phyloP scores from a whole-genome alignment of 2,888 invertebrate genomes.

The Bursaphelenchus okinawaensis region DNA sequence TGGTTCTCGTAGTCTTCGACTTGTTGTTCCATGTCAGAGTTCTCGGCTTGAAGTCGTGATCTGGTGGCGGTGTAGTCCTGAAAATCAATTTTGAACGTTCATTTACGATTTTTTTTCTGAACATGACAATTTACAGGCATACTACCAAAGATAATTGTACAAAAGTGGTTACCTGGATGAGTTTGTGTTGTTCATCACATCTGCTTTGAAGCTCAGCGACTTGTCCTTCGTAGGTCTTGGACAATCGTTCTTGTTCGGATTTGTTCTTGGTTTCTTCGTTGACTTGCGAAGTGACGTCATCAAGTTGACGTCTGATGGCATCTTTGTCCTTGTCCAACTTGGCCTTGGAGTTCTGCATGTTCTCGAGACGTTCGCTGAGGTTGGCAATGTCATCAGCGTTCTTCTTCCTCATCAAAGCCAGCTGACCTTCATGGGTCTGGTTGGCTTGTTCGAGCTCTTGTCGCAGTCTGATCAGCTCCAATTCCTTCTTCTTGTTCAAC shows the following conservation, averaged over 20 bases:
- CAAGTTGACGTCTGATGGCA: conserved; percentile 45
- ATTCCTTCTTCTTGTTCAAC: conserved; percentile 99
- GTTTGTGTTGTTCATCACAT: conserved; percentile 86
- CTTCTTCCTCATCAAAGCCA: conserved; percentile 96
- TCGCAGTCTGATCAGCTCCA: conserved; percentile 94
- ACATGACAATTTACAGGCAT: background rate
- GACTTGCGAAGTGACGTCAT: conserved; percentile 46
- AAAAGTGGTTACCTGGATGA: conserved; percentile 73
- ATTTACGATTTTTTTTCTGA: background rate
- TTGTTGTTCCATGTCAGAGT: conserved; percentile 89
- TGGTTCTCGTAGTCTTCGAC: conserved; percentile 86
- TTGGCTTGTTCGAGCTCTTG: conserved; percentile 91
- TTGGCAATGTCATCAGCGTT: conserved; percentile 98
- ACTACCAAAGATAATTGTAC: background rate
- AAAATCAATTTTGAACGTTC: conserved; percentile 1
- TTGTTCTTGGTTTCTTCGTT: conserved; percentile 50
- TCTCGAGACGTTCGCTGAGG: conserved; percentile 99
- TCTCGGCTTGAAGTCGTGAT: conserved; percentile 94
- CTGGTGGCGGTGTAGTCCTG: conserved; percentile 73
- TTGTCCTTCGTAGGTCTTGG: conserved; percentile 61
- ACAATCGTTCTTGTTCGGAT: conserved; percentile 48
- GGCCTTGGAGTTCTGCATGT: conserved; percentile 96
- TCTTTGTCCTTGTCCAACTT: conserved; percentile 67
- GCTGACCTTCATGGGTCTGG: conserved; percentile 93
- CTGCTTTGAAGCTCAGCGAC: conserved; percentile 89